Conservation (phyloP, 2,888 invertebrate genomes). For the Lottia scabra region DNA sequence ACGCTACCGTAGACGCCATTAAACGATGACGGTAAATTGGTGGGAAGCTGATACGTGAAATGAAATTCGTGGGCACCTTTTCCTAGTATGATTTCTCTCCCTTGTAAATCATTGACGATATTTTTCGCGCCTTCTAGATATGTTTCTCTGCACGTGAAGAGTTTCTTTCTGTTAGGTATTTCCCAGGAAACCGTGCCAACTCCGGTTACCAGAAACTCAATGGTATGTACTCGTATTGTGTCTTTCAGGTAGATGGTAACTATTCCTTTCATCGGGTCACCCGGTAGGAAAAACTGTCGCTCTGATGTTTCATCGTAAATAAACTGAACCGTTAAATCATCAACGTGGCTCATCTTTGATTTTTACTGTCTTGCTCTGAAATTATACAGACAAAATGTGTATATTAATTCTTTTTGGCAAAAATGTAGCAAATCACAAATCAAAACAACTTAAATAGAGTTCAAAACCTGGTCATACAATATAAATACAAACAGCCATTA, state of each 20-base stretch:
- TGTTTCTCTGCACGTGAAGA: constrained; percentile 10
- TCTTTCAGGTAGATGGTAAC: constrained; percentile 31
- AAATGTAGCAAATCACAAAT: too few species aligned
- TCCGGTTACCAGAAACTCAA: constrained; percentile 27
- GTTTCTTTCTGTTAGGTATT: constrained; percentile 16
- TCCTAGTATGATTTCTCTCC: constrained; percentile 37
- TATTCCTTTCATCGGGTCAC: constrained; percentile 61
- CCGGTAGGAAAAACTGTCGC: constrained; percentile 65
- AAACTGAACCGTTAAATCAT: constrained; percentile 31
- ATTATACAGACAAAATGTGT: too few species aligned
- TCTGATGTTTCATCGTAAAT: constrained; percentile 52
- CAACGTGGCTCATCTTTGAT: constrained; percentile 22
- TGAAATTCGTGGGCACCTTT: constrained; percentile 60
- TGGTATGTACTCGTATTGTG: constrained; percentile 16
- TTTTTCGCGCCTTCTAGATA: constrained; percentile 46
- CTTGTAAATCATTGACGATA: constrained; percentile 33
- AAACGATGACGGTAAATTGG: constrained; percentile 64
- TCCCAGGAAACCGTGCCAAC: constrained; percentile 32
- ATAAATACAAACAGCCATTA: too few species aligned
- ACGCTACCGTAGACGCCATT: constrained; percentile 67
- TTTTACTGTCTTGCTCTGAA: too few species aligned
- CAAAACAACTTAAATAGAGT: too few species aligned
- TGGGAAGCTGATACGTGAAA: constrained; percentile 61
- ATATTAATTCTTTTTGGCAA: too few species aligned
- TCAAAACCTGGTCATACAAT: too few species aligned